phyloP scores from a whole-genome alignment of 2,797 vertebrate species.

The Characodon lateralis region DNA sequence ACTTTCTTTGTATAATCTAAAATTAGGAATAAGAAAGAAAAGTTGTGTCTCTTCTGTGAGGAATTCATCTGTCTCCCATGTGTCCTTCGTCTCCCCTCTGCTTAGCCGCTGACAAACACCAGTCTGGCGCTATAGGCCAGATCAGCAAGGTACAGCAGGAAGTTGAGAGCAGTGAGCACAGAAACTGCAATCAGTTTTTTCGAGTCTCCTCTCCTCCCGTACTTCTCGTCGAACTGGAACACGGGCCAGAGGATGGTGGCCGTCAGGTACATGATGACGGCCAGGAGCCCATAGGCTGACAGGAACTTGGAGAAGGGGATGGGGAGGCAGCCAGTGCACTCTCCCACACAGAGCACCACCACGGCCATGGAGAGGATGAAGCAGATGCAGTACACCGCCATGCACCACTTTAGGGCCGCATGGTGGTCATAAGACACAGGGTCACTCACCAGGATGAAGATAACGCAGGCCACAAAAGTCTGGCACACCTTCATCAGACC shows the following conservation, averaged over 20 bases:
- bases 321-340: slow-evolving; percentile 86
- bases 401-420: slow-evolving; percentile 84
- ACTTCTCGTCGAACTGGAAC: slow-evolving; percentile 80
- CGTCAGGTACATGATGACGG: slow-evolving; percentile 80
- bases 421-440: slow-evolving; percentile 59
- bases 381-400: slow-evolving; percentile 91
- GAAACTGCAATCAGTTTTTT: slow-evolving; percentile 39
- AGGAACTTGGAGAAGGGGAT: slow-evolving; percentile 88
- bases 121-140: slow-evolving; percentile 74
- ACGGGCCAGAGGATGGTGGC: slow-evolving; percentile 90
- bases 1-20: background rate
- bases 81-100: background rate
- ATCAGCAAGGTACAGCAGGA: slow-evolving; percentile 81
- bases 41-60: background rate
- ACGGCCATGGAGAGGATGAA: slow-evolving; percentile 88
- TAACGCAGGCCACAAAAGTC: slow-evolving; percentile 87
- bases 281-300: slow-evolving; percentile 83
- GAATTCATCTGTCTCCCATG: background rate
- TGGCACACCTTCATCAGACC: slow-evolving; percentile 91
- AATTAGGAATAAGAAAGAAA: background rate
- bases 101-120: slow-evolving; percentile 75
- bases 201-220: fast-evolving
- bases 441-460: slow-evolving; percentile 84
- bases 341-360: slow-evolving; percentile 86
- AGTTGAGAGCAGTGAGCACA: slow-evolving; percentile 78